Conservation (phyloP, 2,888 invertebrate genomes). For the Drosophila lacicola region DNA sequence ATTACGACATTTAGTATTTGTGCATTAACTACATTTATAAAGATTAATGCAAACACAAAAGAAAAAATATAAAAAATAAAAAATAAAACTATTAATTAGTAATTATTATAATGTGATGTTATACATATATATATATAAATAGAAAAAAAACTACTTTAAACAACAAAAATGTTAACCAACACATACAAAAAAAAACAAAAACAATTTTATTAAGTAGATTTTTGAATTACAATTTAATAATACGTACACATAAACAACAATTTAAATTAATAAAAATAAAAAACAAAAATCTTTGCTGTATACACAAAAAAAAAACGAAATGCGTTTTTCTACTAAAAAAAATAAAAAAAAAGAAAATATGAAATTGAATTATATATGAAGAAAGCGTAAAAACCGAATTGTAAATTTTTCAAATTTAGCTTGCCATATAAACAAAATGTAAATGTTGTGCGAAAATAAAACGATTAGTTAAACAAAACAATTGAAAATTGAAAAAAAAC, state of each 20-base stretch:
- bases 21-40: constrained; percentile 64
- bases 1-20: constrained; percentile 72
- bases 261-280: constrained; percentile 14
- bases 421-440: constrained; percentile 53
- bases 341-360: constrained; percentile 38
- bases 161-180: constrained; percentile 68
- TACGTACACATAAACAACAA: constrained; percentile 46
- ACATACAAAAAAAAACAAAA: constrained; percentile 42
- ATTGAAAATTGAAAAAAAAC: constrained; percentile 14
- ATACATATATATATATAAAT: constrained; percentile 48
- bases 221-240: constrained; percentile 71
- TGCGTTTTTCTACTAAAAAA: too few relatives aligned
- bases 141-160: constrained; percentile 49
- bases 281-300: constrained; percentile 47
- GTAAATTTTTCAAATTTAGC: constrained; percentile 62
- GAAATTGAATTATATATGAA: constrained; percentile 8
- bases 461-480: constrained; percentile 34
- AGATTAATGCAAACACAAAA: constrained; percentile 19
- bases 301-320: constrained; percentile 7
- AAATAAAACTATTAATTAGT: constrained; percentile 72
- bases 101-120: constrained; percentile 84
- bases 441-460: constrained; percentile 59
- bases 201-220: constrained; percentile 82
- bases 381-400: constrained; percentile 33
- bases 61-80: constrained; percentile 14